These are phyloP conservation scores for Tyria jacobaeae DNA, from an alignment of 2,888 invertebrate species.

Conservation along the genomic window DNA sequence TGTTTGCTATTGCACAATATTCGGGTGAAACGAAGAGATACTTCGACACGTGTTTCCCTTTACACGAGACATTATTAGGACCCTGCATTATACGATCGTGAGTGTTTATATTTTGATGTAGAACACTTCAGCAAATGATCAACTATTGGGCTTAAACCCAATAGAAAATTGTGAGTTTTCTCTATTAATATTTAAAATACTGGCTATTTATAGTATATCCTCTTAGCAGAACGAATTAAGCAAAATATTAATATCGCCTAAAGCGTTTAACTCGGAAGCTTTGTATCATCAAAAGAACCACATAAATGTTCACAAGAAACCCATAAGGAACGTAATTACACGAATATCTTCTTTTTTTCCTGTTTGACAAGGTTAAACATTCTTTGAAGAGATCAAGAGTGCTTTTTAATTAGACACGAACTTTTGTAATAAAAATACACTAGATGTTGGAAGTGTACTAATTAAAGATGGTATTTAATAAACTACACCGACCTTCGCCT, in stretches of 20 bases:
- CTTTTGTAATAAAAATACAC: constrained; percentile 12
- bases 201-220: not conserved
- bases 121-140: not conserved
- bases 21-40: not conserved
- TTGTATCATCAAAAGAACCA: constrained; percentile 9
- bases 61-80: not conserved
- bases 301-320: constrained; percentile 18
- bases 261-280: not conserved
- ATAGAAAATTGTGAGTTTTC: not conserved
- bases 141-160: not conserved
- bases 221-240: not conserved
- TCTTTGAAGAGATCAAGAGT: constrained; percentile 22
- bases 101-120: not conserved
- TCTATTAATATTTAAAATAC: not conserved
- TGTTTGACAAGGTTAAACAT: constrained; percentile 26
- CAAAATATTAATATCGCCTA: not conserved
- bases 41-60: not conserved
- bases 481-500: not conserved
- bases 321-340: constrained; percentile 31
- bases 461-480: constrained; percentile 11
- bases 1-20: not conserved
- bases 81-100: not conserved
- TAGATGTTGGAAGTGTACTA: constrained; percentile 6
- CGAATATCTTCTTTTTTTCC: constrained; percentile 22
- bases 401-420: constrained; percentile 23